Base-by-base conservation (phyloP, 2,797 vertebrate species). In the Carduelis carduelis region DNA sequence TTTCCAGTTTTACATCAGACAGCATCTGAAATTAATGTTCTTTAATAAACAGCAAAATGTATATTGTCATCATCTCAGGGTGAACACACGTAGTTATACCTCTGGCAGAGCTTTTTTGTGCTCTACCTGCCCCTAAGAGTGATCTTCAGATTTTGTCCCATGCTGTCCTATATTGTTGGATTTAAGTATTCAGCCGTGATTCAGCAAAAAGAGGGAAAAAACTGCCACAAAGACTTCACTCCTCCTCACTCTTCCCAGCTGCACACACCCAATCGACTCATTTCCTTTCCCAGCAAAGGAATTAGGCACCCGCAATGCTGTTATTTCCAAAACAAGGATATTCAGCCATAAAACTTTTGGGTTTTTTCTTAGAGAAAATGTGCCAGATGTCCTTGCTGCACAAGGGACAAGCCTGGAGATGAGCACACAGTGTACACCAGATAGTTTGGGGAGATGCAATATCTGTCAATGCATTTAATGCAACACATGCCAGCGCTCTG, bases 211-310 rank as follows among this genome's bases (percentile, higher is more conserved):
- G 52, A 76, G 12, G 32, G 23, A 14, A 6, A 65, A 90, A 83
- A 32, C 20, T 64, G 43, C 44, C 0, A 1, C 14, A 77, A 64
- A 95, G 63, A 70, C 43, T 81, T 90, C 57, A 34, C 50, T 83
- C 43, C 65, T 89, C 75, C 84, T 95, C 83, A 74, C 44, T 90
- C 75, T 65, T 94, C 92, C 83, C 87, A 30, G 82, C 83, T 49
- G 77, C 82, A 77, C 63, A 94, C 83, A 89, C 65, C 84, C 89
- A 0, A 24, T 12, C 64, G 72, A 93, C 32, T 92, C 76, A 96
- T 89, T 96, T 92, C 95, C 92, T 96, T 80, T 82, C 76, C 89
- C 88, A 89, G 92, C 76, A 77, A 81, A 82, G 77, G 77, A 95
- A 87, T 55, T 60, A 28, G 78, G 80, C 26, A 47, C 65, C 65